Conservation (phyloP, 2,113 vertebrate genomes). For the Gavia stellata region DNA sequence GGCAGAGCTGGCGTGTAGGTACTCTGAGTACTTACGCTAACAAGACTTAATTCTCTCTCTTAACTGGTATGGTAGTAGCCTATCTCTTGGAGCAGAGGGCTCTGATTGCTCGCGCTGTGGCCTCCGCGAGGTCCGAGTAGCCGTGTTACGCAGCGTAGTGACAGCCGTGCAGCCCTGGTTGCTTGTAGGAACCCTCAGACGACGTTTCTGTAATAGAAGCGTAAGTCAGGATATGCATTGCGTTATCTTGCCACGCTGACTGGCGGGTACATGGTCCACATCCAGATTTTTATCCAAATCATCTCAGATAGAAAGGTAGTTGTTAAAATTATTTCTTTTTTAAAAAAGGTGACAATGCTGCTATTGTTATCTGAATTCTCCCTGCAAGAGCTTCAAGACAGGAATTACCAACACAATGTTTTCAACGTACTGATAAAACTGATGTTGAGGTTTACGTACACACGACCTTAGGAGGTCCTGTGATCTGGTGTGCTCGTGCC, state of each 20-base stretch:
- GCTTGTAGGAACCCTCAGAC: not conserved
- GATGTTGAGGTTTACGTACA: not conserved
- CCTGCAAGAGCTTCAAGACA: not conserved
- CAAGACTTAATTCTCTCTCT: not conserved
- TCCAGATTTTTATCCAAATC: not conserved
- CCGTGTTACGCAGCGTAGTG: fast-evolving
- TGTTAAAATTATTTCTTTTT: not conserved
- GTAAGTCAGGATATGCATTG: fast-evolving
- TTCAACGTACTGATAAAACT: not conserved
- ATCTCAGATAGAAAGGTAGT: not conserved
- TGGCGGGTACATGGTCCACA: fast-evolving
- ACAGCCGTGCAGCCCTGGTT: not conserved
- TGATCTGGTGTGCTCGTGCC: not conserved
- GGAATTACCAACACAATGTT: not conserved
- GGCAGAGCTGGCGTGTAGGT: not conserved
- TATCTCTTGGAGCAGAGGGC: not conserved
- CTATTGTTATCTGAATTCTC: not conserved
- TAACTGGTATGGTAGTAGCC: not conserved
- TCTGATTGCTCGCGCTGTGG: not conserved
- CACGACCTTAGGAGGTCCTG: fast-evolving
- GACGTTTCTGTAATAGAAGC: fast-evolving
- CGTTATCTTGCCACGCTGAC: fast-evolving
- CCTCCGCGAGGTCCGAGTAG: fast-evolving
- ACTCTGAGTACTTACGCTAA: fast-evolving
- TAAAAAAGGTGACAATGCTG: not conserved